These are phyloP conservation scores for Siniperca undulata DNA, from an alignment of 2,797 vertebrate genomes.

Conservation along the genomic window DNA sequence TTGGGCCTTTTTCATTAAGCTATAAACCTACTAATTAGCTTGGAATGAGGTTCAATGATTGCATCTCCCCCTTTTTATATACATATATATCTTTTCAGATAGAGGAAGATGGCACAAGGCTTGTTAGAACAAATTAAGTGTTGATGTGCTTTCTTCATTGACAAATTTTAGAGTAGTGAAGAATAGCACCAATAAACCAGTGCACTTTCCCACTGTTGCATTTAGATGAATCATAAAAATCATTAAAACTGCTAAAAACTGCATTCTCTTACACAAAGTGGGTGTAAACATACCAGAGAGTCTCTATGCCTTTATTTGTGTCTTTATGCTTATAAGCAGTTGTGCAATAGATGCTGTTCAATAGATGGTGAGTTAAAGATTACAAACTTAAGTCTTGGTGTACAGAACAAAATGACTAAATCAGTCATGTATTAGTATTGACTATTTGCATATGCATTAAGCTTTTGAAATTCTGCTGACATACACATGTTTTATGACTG, in stretches of 20 bases:
- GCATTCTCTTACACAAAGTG: not conserved
- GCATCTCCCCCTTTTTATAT: not conserved
- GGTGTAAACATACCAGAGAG: not conserved
- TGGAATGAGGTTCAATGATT: conserved; percentile 35
- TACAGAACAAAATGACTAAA: not conserved
- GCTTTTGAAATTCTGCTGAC: not conserved
- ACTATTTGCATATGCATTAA: not conserved
- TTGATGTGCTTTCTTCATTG: conserved; percentile 15
- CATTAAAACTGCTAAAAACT: not conserved
- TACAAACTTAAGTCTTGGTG: not conserved
- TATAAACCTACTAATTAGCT: conserved; percentile 53
- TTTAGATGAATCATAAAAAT: conserved; percentile 5
- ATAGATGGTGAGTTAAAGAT: not conserved
- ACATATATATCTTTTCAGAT: conserved; percentile 1
- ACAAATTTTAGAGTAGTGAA: conserved; percentile 22
- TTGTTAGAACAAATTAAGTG: conserved; percentile 22
- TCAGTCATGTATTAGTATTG: not conserved
- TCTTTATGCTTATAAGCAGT: not conserved
- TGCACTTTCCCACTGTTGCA: not conserved
- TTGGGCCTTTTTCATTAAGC: conserved; percentile 34
- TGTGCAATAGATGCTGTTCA: not conserved
- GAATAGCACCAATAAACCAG: not conserved
- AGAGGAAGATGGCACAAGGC: not conserved
- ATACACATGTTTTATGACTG: not conserved
- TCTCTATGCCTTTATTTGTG: not conserved